Conservation (phyloP, 2,113 vertebrate species). For the Boleophthalmus pectinirostris region DNA sequence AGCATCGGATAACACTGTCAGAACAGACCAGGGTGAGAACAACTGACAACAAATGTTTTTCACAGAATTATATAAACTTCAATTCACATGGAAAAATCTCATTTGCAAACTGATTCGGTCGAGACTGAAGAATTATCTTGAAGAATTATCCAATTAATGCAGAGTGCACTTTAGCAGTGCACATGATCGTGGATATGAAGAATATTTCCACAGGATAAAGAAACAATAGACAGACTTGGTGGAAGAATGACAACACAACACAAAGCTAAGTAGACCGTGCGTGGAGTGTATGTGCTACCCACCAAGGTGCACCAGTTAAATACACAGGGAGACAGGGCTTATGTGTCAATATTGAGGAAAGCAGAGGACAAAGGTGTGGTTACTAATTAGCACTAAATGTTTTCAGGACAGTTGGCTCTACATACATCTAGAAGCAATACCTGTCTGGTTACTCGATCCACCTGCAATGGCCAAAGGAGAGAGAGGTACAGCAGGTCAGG, state of each 20-base stretch:
- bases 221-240: background rate
- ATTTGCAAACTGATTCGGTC: background rate
- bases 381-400: constrained; percentile 49
- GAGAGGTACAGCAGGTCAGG: constrained; percentile 48
- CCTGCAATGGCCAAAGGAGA: constrained; percentile 66
- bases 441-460: constrained; percentile 69
- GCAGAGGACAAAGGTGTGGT: constrained; percentile 32
- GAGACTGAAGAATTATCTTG: background rate
- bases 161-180: background rate
- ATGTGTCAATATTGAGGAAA: background rate
- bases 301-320: background rate
- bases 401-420: constrained; percentile 41
- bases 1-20: constrained; percentile 35
- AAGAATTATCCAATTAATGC: background rate
- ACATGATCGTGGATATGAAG: background rate
- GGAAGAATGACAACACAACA: background rate
- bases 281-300: background rate
- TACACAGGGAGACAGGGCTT: background rate
- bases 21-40: background rate
- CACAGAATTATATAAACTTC: background rate
- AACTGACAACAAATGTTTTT: background rate
- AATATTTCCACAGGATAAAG: background rate
- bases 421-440: constrained; percentile 70
- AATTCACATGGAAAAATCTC: background rate
- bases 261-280: background rate